Conservation (phyloP, 2,113 vertebrate genomes). For the Megaceryle maxima region DNA sequence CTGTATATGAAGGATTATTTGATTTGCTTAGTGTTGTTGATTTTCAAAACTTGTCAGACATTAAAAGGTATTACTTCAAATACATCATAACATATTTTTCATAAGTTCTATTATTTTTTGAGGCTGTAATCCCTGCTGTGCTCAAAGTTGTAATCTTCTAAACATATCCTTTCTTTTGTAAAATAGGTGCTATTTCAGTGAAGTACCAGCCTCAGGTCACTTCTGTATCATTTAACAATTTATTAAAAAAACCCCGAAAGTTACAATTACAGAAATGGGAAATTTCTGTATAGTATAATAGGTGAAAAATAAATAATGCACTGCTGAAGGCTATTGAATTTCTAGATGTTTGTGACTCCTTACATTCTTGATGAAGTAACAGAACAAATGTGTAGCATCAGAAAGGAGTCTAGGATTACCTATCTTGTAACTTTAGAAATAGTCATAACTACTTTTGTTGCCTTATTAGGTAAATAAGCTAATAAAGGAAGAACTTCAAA, state of each 20-base stretch:
- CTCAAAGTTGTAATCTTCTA: neutral
- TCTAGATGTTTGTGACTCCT: neutral
- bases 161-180: neutral
- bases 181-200: neutral
- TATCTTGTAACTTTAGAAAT: neutral
- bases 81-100: neutral
- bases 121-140: neutral
- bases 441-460: neutral
- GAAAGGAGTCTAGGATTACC: neutral
- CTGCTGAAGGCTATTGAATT: neutral
- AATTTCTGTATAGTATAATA: neutral
- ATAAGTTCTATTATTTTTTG: neutral
- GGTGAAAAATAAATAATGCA: neutral
- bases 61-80: neutral
- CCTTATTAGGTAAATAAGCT: constrained; percentile 83
- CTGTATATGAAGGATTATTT: rapidly evolving
- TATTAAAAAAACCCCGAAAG: neutral
- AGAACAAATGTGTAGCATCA: neutral
- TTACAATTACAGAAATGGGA: neutral
- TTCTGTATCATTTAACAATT: neutral
- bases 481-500: constrained; percentile 93
- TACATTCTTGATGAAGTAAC: neutral
- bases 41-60: neutral
- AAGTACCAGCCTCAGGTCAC: neutral
- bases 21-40: neutral